Base-by-base conservation (phyloP, 2,888 invertebrate genomes). In the Pteria penguin region DNA sequence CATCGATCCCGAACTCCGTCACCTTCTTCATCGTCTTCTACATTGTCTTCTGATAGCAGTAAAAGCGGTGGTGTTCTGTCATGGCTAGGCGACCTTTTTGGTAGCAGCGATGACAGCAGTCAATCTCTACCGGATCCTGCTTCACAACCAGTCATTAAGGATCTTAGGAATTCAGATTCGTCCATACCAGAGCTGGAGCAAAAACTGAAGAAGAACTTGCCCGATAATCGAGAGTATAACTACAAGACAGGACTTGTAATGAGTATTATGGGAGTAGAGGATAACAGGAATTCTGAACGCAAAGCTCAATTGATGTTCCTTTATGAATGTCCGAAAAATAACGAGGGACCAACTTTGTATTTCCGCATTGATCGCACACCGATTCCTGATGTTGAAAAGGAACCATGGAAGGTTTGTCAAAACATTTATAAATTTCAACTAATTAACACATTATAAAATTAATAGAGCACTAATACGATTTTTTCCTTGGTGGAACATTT, bases 361-460 rank as follows among this genome's bases (percentile, higher is more conserved):
- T 60, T 73, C 14, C 70, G 80, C n/a, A 22, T 83, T 4, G 69
- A 63, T 24, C 71, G 79, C 24, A 76, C 76, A 18, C 72, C 83
- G 8, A 75, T 68, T 18, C 75, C 78, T n/a, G 60, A 32, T 22
- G 62, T 54, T 26, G 81, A 83, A 62, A 72, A 61, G 2, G 57
- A 76, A 69, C 74, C 79, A 36, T 84, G 82, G 80, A 80, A 80
- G 76, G 86, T 86, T 68, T 68, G 71, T 68, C 22, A 32, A 22
- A 22, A 57, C 18, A 14, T 22, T 18, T 57, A 57, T 57, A n/a
- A n/a, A n/a, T n/a, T n/a, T n/a, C n/a, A n/a, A n/a, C n/a, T n/a
- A n/a, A n/a, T n/a, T n/a, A n/a, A n/a, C n/a, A n/a, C n/a, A n/a
- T n/a, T n/a, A n/a, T n/a, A n/a, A n/a, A n/a, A n/a, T n/a, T n/a